These are phyloP conservation scores for Thaleichthys pacificus DNA, from an alignment of 2,797 vertebrate species.

Conservation along the genomic window DNA sequence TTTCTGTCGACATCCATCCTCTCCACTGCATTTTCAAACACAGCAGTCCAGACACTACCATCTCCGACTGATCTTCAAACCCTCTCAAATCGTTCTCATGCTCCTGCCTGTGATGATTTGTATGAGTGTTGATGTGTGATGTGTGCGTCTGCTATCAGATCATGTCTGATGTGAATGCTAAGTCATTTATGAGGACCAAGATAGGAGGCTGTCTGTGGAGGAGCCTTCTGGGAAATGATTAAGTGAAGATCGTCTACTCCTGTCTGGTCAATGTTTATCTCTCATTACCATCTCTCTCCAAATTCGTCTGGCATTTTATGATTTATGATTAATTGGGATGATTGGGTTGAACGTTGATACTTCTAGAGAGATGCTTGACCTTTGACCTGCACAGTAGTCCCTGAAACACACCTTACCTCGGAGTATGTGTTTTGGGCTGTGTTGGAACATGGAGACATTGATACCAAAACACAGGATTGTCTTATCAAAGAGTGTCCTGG, in stretches of 20 bases:
- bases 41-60: no score
- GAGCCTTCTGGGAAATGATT: slow-evolving; percentile 27
- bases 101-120: slow-evolving; percentile 9
- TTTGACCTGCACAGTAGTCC: slow-evolving; percentile 4
- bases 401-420: background rate
- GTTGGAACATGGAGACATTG: no score
- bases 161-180: slow-evolving; percentile 1
- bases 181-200: slow-evolving; percentile 22
- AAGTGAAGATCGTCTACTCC: slow-evolving; percentile 30
- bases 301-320: background rate
- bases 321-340: background rate
- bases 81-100: background rate
- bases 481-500: no score
- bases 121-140: slow-evolving; percentile 17
- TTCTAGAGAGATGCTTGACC: background rate
- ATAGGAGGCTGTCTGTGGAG: background rate
- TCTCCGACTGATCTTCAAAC: slow-evolving; percentile 29
- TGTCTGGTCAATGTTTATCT: slow-evolving; percentile 14
- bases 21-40: no score
- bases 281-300: background rate
- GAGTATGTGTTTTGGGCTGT: background rate
- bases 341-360: background rate
- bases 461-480: no score
- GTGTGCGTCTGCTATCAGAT: background rate
- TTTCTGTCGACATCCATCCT: slow-evolving; percentile 23